Base-by-base conservation (phyloP, 2,888 invertebrate genomes). In the Teleiodes luculella region DNA sequence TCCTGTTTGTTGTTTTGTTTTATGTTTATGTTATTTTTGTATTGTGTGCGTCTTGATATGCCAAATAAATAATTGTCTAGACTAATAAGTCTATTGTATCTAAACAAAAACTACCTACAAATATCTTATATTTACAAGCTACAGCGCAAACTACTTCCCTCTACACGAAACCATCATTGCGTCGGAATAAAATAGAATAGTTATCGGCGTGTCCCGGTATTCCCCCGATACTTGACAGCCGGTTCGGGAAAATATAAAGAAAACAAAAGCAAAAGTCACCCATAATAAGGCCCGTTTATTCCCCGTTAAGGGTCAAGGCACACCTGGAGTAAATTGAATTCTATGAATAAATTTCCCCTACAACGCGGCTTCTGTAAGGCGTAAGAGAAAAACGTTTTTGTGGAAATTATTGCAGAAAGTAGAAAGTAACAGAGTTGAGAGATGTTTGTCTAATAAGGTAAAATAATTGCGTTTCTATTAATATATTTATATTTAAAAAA, bases 291-390 rank as follows among this genome's bases (percentile, higher is more conserved):
- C 70, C 70, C 78, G 79, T 80, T 83, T 84, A 83, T 83, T 80
- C 80, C 72, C 77, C 73, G 83, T 78, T 83, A 83, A 84, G 83
- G 84, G 84, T 83, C 84, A 81, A 77, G 75, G 77, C 82, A 80
- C 84, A 83, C 84, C 83, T 84, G 84, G 72, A 83, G 79, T 81
- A 81, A 83, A 84, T 84, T 84, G 83, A 83, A 83, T 84, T 83
- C 83, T 79, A 84, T 84, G 84, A 84, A 84, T 84, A 84, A 83
- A 83, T 84, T 84, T 81, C 68, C 66, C 67, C 60, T 57, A 30
- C 64, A 63, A 66, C 65, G 67, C 67, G 61, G 60, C 58, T 63
- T 55, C 43, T 46, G 33, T 56, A 68, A 66, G 67, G 59, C 46
- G 68, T 8, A 50, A 64, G 64, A 55, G 56, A 56, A 45, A 8